Percentiles rank a stretch among this genome's conserved stretches.
phyloP scores from a whole-genome alignment of 2,113 vertebrate species.

The Sminthopsis crassicaudata region DNA sequence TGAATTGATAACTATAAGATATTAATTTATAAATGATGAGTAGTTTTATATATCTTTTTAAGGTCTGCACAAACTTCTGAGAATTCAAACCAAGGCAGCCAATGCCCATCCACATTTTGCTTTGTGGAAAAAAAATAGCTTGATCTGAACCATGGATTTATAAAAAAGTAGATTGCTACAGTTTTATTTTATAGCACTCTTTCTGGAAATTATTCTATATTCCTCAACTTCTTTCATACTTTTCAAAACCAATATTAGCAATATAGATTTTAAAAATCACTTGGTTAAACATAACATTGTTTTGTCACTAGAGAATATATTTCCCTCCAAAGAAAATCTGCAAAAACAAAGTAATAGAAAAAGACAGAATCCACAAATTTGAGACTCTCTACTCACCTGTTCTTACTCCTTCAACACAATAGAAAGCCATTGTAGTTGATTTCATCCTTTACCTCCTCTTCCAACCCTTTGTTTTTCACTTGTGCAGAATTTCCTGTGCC shows the following conservation, averaged over 20 bases:
- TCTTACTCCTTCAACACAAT: background rate
- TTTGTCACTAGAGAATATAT: background rate
- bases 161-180: background rate
- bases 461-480: background rate
- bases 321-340: background rate
- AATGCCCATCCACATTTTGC: background rate
- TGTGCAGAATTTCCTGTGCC: background rate
- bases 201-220: background rate
- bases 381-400: background rate
- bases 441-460: background rate
- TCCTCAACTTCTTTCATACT: constrained; percentile 16
- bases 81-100: background rate
- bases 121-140: background rate
- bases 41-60: too few relatives aligned
- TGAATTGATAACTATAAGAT: background rate
- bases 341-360: background rate
- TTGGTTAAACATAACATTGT: background rate
- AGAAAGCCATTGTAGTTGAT: background rate
- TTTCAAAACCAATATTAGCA: constrained; percentile 23
- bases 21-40: background rate
- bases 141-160: background rate
- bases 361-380: background rate
- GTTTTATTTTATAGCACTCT: constrained; percentile 3
- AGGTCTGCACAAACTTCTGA: background rate
- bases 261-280: background rate